Evolutionary conservation across 2,797 vertebrate species (phyloP).

Genomic region (Ctenopoma multispine): DNA sequence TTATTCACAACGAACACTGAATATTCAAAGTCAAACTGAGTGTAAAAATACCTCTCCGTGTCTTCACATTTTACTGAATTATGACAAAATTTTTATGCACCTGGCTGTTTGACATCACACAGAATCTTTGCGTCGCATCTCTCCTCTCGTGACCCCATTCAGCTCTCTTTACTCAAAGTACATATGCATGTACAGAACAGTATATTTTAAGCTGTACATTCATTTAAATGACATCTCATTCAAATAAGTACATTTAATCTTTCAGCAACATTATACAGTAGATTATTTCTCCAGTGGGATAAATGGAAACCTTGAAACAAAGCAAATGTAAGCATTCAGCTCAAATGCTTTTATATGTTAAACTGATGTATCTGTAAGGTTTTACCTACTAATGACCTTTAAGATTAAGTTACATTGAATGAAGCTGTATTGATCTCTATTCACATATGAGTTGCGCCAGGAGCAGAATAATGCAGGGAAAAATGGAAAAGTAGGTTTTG

Average conservation of each 20-base stretch:
- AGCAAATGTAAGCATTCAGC: conserved; percentile 17
- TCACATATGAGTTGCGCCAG: conserved; percentile 18
- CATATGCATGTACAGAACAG: no score
- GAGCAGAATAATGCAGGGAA: conserved; percentile 21
- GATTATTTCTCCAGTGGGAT: neutral
- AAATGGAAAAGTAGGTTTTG: conserved; percentile 33
- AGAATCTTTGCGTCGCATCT: no score
- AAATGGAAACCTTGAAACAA: conserved; percentile 14
- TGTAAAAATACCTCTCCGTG: neutral
- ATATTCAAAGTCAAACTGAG: neutral
- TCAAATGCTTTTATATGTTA: conserved; percentile 7
- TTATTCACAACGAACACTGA: neutral
- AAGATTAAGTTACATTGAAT: conserved; percentile 45
- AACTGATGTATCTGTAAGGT: conserved; percentile 1
- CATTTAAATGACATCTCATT: neutral
- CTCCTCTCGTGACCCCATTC: no score
- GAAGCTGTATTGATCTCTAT: conserved; percentile 34
- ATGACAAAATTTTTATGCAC: no score
- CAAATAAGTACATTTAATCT: neutral
- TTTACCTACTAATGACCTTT: conserved; percentile 29
- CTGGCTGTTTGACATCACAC: no score
- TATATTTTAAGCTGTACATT: neutral
- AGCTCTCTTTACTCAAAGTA: neutral
- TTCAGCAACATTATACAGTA: neutral
- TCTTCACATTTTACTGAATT: neutral